Evolutionary conservation across 1,140 invertebrate species (phyloP).

Genomic region (Hyphantria cunea): DNA sequence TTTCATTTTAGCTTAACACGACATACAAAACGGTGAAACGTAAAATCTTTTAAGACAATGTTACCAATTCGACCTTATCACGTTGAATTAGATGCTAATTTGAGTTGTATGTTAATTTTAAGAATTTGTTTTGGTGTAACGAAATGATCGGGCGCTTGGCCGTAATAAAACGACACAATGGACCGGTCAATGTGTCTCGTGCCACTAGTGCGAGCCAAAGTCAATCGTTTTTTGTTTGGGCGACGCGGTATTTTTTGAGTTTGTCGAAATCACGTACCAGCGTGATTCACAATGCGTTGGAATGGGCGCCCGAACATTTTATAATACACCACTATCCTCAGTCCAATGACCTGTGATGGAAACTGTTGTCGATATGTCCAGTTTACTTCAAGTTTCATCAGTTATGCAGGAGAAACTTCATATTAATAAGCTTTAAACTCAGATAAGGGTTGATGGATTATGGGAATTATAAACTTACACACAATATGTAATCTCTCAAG

Average conservation of each 20-base stretch:
- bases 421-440: no score
- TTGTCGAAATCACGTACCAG: slow-evolving; percentile 51
- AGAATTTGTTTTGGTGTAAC: slow-evolving; percentile 60
- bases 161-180: slow-evolving; percentile 65
- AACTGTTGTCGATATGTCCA: neutral
- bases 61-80: slow-evolving; percentile 27
- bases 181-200: slow-evolving; percentile 69
- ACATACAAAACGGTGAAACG: slow-evolving; percentile 16
- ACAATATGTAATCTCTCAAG: no score
- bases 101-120: slow-evolving; percentile 25
- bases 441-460: no score
- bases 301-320: slow-evolving; percentile 25
- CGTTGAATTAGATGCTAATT: slow-evolving; percentile 31
- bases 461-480: no score
- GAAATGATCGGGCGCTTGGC: slow-evolving; percentile 56
- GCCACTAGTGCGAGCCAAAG: slow-evolving; percentile 57
- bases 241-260: slow-evolving; percentile 48
- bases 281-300: slow-evolving; percentile 37
- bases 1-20: slow-evolving; percentile 5
- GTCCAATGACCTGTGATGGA: slow-evolving; percentile 9
- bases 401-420: no score
- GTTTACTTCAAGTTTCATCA: neutral
- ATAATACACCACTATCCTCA: neutral
- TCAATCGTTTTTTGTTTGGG: slow-evolving; percentile 43
- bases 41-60: slow-evolving; percentile 12